Conservation (phyloP, 2,888 invertebrate genomes). For the Alcis repandata region DNA sequence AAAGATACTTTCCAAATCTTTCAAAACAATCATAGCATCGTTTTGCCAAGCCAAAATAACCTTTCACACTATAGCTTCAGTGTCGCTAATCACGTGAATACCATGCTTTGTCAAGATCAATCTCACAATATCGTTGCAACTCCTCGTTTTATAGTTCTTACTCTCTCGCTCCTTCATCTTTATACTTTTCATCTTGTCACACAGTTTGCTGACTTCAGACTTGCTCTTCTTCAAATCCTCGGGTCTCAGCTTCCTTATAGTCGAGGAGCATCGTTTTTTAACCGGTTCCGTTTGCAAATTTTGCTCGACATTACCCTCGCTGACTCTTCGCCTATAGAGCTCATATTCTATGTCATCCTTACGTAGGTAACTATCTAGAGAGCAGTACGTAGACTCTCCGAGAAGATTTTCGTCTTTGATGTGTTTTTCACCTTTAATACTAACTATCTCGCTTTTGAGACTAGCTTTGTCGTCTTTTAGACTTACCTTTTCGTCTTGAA, state of each 20-base stretch:
- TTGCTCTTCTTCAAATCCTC: conserved; percentile 80
- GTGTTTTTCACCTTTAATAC: neutral
- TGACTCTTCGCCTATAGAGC: conserved; percentile 70
- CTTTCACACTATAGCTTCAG: conserved; percentile 89
- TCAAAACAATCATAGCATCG: neutral
- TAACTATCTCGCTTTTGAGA: neutral
- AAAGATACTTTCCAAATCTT: conserved; percentile 3
- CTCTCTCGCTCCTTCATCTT: conserved; percentile 73
- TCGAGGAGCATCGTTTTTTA: conserved; percentile 78
- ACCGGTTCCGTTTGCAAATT: conserved; percentile 52
- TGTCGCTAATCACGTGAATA: conserved; percentile 92
- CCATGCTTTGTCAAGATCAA: conserved; percentile 92
- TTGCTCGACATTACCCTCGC: conserved; percentile 73
- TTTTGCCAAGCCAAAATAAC: neutral
- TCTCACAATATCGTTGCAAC: conserved; percentile 88
- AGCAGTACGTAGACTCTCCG: conserved; percentile 68
- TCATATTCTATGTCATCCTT: conserved; percentile 77
- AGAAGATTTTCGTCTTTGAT: conserved; percentile 56
- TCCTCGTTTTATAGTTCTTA: conserved; percentile 76
- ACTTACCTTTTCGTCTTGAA: conserved; percentile 76
- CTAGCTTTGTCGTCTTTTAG: conserved; percentile 22
- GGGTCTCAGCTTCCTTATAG: conserved; percentile 72
- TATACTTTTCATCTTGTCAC: conserved; percentile 79
- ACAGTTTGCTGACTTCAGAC: conserved; percentile 83
- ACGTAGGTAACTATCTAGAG: conserved; percentile 86